Evolutionary conservation across 1,140 invertebrate genomes (phyloP).

Genomic region (Gyrodactylus bullatarudis): DNA sequence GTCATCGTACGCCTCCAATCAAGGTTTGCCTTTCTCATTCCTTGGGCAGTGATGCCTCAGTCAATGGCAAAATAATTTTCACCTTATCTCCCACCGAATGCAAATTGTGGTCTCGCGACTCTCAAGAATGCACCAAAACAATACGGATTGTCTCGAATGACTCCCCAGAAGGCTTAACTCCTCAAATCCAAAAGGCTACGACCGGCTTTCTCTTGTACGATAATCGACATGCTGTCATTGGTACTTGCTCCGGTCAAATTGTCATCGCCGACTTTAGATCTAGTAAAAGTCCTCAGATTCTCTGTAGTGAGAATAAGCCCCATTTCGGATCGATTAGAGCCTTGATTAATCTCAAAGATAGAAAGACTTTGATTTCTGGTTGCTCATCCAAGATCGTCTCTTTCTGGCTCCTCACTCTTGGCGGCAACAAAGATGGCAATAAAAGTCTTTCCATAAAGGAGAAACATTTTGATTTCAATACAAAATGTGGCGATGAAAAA

Average conservation of each 20-base stretch:
- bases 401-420: neutral
- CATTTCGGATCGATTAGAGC: neutral
- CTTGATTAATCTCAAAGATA: neutral
- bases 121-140: neutral
- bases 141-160: neutral
- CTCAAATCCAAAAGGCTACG: neutral
- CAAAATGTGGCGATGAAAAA: neutral
- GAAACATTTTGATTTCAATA: too few relatives aligned
- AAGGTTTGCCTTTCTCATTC: neutral
- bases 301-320: neutral
- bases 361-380: neutral
- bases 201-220: neutral
- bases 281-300: neutral
- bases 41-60: neutral
- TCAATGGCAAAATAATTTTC: neutral
- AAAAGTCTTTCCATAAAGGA: too few relatives aligned
- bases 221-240: neutral
- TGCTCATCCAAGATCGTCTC: neutral
- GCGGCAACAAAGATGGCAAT: too few relatives aligned
- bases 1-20: neutral
- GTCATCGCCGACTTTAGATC: neutral
- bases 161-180: too few relatives aligned
- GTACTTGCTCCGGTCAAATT: neutral
- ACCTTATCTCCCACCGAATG: neutral
- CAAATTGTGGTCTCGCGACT: neutral